Evolutionary conservation across 1,140 invertebrate species (phyloP).

Genomic region (Drosophila obscura): DNA sequence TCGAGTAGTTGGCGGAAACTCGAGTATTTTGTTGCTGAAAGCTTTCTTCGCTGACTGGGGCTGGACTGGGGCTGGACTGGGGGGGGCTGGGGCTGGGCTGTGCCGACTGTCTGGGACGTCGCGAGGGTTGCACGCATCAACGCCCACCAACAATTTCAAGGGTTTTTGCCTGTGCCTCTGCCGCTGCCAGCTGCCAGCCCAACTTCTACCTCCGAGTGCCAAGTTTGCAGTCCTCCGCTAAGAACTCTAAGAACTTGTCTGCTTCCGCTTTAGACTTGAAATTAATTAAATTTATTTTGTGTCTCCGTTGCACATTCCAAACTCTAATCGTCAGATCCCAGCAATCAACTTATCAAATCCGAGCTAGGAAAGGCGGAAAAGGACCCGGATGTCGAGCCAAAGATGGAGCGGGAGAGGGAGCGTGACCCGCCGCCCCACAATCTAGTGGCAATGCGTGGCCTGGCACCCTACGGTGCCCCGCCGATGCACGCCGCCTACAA

Average conservation of each 20-base stretch:
- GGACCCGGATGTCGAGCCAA: slow-evolving; percentile 82
- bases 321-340: slow-evolving; percentile 67
- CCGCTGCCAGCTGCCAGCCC: slow-evolving; percentile 55
- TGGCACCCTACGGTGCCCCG: slow-evolving; percentile 56
- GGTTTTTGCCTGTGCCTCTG: slow-evolving; percentile 60
- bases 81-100: too few relatives aligned
- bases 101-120: too few relatives aligned
- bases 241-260: slow-evolving; percentile 75
- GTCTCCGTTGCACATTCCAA: slow-evolving; percentile 32
- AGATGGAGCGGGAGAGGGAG: slow-evolving; percentile 86
- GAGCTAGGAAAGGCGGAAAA: slow-evolving; percentile 87
- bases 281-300: slow-evolving; percentile 79
- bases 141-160: slow-evolving; percentile 80
- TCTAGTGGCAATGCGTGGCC: slow-evolving; percentile 61
- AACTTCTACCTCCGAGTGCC: slow-evolving; percentile 48
- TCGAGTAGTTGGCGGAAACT: slow-evolving; percentile 67
- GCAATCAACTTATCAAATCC: slow-evolving; percentile 83
- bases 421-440: slow-evolving; percentile 84
- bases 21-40: slow-evolving; percentile 81
- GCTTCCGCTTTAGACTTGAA: slow-evolving; percentile 71
- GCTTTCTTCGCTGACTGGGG: slow-evolving; percentile 58
- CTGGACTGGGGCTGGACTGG: too few relatives aligned
- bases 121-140: slow-evolving; percentile 82
- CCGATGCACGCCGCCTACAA: slow-evolving; percentile 62
- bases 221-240: slow-evolving; percentile 55